Base-by-base conservation (phyloP, 2,113 vertebrate species). In the Copsychus sechellarum region DNA sequence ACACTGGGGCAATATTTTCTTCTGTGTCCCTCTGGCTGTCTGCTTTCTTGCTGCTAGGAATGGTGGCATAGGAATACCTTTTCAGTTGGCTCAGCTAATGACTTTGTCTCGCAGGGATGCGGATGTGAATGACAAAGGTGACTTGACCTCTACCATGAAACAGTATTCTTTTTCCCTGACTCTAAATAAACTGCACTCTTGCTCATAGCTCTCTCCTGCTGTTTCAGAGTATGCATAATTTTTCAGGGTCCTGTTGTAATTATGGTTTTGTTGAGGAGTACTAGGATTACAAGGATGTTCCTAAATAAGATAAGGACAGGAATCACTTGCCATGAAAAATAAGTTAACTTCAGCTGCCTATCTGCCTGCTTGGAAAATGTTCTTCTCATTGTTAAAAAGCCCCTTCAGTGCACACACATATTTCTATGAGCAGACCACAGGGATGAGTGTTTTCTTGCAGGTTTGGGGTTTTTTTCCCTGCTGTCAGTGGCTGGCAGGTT, bases 401-500 rank as follows among this genome's bases (percentile, higher is more conserved):
- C 23, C 22, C 17, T 62, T 48, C 38, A 34, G 31, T 48, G 25
- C 48, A 42, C 31, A 69, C 14, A 19, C 25, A 24, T 8, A 3
- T 56, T 93, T 96, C 93, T 94, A 54, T 57, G 80, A 95, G 76
- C 66, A 80, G 64, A 91, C 72, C 61, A 93, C 85, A 58, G 91
- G 74, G 64, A 79, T 42, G 40, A 92, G 15, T 79, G 65, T 96
- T 92, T 91, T 89, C 50, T 45, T 86, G 57, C n/a, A 79, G 40
- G 3, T 33, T 34, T 47, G 14, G 31, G 2, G 1, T 14, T 45
- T 70, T 29, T 26, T 33, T n/a, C 8, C 5, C 64, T 53, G 1
- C 23, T 95, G 92, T 97, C 95, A 92, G 81, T 92, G 81, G 40
- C 57, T 97, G 97, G 73, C 64, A 87, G 12, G n/a, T 96, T 80